Evolutionary conservation across 2,888 invertebrate species (phyloP).

Genomic region (Netelia fuscicornis): DNA sequence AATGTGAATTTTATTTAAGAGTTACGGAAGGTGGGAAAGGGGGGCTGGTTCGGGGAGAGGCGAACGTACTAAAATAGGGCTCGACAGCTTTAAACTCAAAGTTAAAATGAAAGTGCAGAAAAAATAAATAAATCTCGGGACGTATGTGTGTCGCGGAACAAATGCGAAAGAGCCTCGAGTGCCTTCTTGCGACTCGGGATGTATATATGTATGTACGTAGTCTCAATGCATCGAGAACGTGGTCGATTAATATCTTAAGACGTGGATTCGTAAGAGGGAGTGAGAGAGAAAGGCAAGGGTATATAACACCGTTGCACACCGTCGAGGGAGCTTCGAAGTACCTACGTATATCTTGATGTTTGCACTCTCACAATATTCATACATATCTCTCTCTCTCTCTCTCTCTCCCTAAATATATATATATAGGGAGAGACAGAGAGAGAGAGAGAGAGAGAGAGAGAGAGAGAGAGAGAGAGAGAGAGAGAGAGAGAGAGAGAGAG

Average conservation of each 20-base stretch:
- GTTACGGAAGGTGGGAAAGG: background rate
- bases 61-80: conserved; percentile 10
- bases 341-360: background rate
- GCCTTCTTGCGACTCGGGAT: background rate
- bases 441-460: too few species aligned
- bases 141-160: background rate
- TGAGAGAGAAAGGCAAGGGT: conserved; percentile 35
- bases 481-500: too few species aligned
- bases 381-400: too few species aligned
- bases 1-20: conserved; percentile 26
- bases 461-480: background rate
- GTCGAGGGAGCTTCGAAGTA: conserved; percentile 19
- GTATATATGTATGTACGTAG: background rate
- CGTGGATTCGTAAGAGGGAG: conserved; percentile 52
- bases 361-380: background rate
- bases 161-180: background rate
- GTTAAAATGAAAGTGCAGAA: conserved; percentile 32
- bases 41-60: background rate
- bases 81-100: conserved; percentile 9
- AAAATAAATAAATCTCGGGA: conserved; percentile 25
- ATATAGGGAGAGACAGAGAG: background rate
- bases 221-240: background rate
- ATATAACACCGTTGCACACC: background rate
- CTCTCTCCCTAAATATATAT: too few species aligned
- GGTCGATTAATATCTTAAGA: conserved; percentile 65